Evolutionary conservation across 2,113 vertebrate genomes (phyloP).

Genomic region (Prolemur simus): DNA sequence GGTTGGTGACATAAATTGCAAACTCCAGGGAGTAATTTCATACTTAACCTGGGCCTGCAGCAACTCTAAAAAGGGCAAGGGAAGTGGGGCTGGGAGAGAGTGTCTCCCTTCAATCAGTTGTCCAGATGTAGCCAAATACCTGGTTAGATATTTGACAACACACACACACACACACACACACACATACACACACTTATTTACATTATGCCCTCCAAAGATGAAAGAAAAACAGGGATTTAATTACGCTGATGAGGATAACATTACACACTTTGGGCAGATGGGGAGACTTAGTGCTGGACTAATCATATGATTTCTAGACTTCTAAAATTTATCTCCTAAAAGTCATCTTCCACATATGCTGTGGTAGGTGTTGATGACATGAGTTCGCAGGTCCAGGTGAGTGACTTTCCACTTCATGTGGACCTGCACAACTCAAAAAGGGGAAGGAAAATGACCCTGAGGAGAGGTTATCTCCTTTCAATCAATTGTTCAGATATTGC

Average conservation of each 20-base stretch:
- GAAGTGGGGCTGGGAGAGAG: slow-evolving; percentile 32
- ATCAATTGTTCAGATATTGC: background rate
- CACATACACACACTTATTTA: slow-evolving; percentile 24
- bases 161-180: background rate
- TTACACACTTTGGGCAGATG: background rate
- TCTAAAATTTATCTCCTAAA: background rate
- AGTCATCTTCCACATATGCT: background rate
- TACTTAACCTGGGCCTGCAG: background rate
- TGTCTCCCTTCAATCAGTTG: slow-evolving; percentile 62
- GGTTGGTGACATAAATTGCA: background rate
- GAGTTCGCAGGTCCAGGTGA: background rate
- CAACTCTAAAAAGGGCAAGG: slow-evolving; percentile 20
- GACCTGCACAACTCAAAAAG: background rate
- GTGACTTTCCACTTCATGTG: background rate
- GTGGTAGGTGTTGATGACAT: background rate
- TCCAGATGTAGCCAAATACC: slow-evolving; percentile 74
- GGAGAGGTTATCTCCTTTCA: background rate
- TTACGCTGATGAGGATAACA: background rate
- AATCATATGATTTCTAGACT: background rate
- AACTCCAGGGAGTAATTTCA: background rate
- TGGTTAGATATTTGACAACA: slow-evolving; percentile 30
- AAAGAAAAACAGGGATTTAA: slow-evolving; percentile 42
- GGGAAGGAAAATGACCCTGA: background rate
- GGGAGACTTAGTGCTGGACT: background rate
- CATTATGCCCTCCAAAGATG: background rate